Base-by-base conservation (phyloP, 2,113 vertebrate species). In the Piprites chloris region DNA sequence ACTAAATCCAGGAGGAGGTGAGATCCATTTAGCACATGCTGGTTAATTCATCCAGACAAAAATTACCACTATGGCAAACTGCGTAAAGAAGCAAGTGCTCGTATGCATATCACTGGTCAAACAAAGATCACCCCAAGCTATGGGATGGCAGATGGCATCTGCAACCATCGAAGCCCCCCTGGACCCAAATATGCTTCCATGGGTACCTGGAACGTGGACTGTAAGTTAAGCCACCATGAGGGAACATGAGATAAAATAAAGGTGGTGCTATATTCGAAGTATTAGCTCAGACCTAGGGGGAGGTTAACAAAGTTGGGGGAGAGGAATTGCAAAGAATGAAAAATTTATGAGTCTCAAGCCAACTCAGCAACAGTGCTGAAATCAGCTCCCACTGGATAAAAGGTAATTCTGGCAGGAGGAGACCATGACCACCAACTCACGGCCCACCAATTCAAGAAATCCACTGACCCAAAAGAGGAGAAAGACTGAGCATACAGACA, bases 151-250 rank as follows among this genome's bases (percentile, higher is more conserved):
- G n/a, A 58, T n/a, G 12, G 55, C 21, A n/a, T 58, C 33, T 58
- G 33, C 20, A 11, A 41, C 30, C 18, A 13, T 19, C 0, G 0
- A 20, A 62, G 46, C 23, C 30, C 12, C 41, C 12, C 9, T n/a
- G 30, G 3, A 12, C 23, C 12, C 15, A 55, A n/a, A 55, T 20
- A 30, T 0, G 1, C n/a, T 16, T 55, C 13, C 24, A 56, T 71
- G 30, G 30, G 41, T 9, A 55, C 20, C 28, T 41, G 24, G 23
- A 63, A 55, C 35, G 22, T 41, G n/a, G 41, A 72, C 13, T 35
- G 20, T 26, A 72, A 49, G 12, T 26, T 26, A 47, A 49, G 13
- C 7, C 20, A 55, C 20, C 1, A 5, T 26, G 39, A 62, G 35
- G 41, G 16, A 56, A 56, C 5, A 1, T 55, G 28, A 61, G 27